Percentiles rank a stretch among this genome's conserved stretches.
phyloP scores from a whole-genome alignment of 2,797 vertebrate genomes.

The Lithobates sylvaticus region DNA sequence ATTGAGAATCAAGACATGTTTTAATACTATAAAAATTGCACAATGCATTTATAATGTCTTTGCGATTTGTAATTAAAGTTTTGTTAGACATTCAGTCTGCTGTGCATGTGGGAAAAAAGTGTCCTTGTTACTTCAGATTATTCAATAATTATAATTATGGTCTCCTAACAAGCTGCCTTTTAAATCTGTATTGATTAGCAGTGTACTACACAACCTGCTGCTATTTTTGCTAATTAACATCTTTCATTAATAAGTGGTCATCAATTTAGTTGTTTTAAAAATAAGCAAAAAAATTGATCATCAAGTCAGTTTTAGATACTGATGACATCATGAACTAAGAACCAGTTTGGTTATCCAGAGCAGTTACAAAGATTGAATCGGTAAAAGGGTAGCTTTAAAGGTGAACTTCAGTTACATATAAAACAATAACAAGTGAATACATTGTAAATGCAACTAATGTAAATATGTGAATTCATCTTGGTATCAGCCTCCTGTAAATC shows the following conservation, averaged over 20 bases:
- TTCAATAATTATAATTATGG: conserved; percentile 49
- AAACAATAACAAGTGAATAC: no score
- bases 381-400: no score
- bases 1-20: background rate
- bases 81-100: background rate
- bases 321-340: conserved; percentile 27
- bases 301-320: conserved; percentile 19
- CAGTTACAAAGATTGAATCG: background rate
- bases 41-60: background rate
- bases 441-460: no score
- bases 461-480: no score
- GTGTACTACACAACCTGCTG: conserved; percentile 14
- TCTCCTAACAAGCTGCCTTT: conserved; percentile 37
- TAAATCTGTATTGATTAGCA: conserved; percentile 49
- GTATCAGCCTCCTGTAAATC: no score
- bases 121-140: conserved; percentile 7
- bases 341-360: background rate
- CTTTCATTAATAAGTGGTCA: conserved; percentile 46
- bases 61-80: conserved; percentile 9
- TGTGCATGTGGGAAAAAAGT: background rate
- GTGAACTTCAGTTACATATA: no score
- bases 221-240: conserved; percentile 43
- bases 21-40: background rate
- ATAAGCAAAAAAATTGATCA: conserved; percentile 27
- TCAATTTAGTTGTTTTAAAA: conserved; percentile 39